These are phyloP conservation scores for Poecilia velifera DNA, from an alignment of 2,797 vertebrate species.

Conservation along the genomic window DNA sequence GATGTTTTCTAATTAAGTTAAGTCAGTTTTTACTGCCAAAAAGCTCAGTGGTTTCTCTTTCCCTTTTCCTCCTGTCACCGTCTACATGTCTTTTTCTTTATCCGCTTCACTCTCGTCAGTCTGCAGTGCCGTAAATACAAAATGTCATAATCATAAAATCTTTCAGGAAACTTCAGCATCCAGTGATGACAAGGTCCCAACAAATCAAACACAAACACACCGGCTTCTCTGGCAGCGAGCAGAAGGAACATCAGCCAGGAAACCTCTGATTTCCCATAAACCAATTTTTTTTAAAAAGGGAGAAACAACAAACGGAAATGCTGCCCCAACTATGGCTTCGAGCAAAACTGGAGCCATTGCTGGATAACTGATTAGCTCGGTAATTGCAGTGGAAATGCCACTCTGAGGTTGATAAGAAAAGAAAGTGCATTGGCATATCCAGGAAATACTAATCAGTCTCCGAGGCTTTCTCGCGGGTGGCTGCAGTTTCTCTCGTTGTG, in stretches of 20 bases:
- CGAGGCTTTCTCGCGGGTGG: conserved; percentile 44
- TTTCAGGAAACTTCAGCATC: conserved; percentile 39
- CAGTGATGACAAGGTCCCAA: conserved; percentile 18
- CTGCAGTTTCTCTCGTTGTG: conserved; percentile 25
- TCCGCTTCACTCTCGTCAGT: conserved; percentile 32
- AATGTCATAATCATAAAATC: conserved; percentile 62
- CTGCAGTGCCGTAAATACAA: conserved; percentile 37
- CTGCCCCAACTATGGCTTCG: conserved; percentile 33
- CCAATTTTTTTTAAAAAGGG: conserved; percentile 17
- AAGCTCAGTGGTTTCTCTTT: conserved; percentile 1
- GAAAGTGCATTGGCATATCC: conserved; percentile 60
- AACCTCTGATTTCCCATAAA: conserved; percentile 40
- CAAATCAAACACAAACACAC: conserved; percentile 42
- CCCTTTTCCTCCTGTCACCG: conserved; percentile 20
- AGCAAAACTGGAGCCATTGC: conserved; percentile 31
- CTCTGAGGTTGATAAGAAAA: conserved; percentile 47
- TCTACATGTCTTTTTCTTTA: conserved; percentile 20
- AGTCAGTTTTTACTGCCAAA: conserved; percentile 21
- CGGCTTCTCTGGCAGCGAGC: background rate
- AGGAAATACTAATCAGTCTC: conserved; percentile 73
- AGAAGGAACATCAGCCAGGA: conserved; percentile 8
- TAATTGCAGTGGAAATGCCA: conserved; percentile 66
- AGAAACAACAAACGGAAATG: conserved; percentile 35
- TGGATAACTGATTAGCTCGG: conserved; percentile 66
- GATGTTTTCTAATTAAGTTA: conserved; percentile 11